Conservation (phyloP, 1,140 invertebrate genomes). For the Scaptomyza graminum region DNA sequence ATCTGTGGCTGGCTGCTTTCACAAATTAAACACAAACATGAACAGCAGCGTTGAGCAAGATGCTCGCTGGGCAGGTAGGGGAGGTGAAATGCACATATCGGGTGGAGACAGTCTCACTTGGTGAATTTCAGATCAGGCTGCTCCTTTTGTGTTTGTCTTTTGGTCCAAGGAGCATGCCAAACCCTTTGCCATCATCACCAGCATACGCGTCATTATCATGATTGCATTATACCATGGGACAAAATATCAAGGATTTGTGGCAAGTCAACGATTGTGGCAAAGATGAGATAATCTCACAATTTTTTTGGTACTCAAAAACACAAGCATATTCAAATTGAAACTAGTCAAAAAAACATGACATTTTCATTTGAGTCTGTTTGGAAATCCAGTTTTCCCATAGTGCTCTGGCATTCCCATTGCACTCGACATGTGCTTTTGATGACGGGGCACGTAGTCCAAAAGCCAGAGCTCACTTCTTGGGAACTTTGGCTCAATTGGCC, state of each 20-base stretch:
- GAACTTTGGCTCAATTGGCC: slow-evolving; percentile 28
- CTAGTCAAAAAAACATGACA: background rate
- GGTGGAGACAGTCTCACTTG: slow-evolving; percentile 17
- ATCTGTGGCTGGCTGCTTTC: slow-evolving; percentile 53
- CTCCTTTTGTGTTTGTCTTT: slow-evolving; percentile 49
- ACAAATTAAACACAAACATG: slow-evolving; percentile 76
- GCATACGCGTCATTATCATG: slow-evolving; percentile 19
- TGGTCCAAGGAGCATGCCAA: slow-evolving; percentile 29
- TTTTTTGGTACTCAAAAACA: too few species aligned
- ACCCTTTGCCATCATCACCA: slow-evolving; percentile 13
- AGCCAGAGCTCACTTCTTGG: slow-evolving; percentile 4
- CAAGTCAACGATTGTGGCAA: too few species aligned
- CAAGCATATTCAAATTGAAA: background rate
- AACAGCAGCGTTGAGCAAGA: background rate
- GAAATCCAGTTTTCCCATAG: background rate
- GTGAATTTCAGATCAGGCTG: slow-evolving; percentile 1
- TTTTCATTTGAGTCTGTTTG: background rate
- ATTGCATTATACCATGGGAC: background rate
- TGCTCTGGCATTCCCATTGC: slow-evolving; percentile 24
- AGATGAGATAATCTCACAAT: too few species aligned
- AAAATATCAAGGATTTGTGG: too few species aligned
- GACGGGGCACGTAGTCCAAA: slow-evolving; percentile 30
- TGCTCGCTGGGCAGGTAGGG: background rate
- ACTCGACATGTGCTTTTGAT: slow-evolving; percentile 3
- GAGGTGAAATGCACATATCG: slow-evolving; percentile 16